These are phyloP conservation scores for Ammodytes dubius DNA, from an alignment of 2,113 vertebrate genomes.

Conservation along the genomic window DNA sequence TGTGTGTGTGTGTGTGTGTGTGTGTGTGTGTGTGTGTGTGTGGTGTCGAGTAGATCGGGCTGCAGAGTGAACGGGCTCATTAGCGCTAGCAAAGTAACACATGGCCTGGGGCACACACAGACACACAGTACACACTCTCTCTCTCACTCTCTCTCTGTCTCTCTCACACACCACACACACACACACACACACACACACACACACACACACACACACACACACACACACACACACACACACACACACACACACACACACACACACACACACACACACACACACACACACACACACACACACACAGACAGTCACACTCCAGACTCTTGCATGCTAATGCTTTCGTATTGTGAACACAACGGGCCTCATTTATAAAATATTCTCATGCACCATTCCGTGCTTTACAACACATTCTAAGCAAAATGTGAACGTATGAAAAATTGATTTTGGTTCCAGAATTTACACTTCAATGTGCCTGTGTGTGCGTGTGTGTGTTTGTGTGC, in stretches of 20 bases:
- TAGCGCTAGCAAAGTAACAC: slow-evolving; percentile 81
- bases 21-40: slow-evolving; percentile 43
- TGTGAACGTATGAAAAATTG: slow-evolving; percentile 53
- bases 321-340: slow-evolving; percentile 70
- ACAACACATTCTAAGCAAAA: slow-evolving; percentile 46
- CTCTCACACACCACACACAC: slow-evolving; percentile 17
- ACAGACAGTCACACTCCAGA: slow-evolving; percentile 59
- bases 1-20: slow-evolving; percentile 38
- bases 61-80: slow-evolving; percentile 80
- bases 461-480: neutral
- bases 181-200: slow-evolving; percentile 41
- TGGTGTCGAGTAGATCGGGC: slow-evolving; percentile 67
- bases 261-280: no score
- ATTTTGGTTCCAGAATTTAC: slow-evolving; percentile 60
- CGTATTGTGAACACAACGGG: slow-evolving; percentile 68
- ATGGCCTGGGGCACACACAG: slow-evolving; percentile 78
- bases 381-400: slow-evolving; percentile 47
- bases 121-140: slow-evolving; percentile 38
- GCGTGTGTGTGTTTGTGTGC: no score
- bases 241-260: no score
- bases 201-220: slow-evolving; percentile 12
- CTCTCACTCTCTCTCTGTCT: slow-evolving; percentile 3
- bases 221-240: slow-evolving; percentile 18
- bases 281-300: slow-evolving; percentile 21
- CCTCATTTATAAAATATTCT: slow-evolving; percentile 71